Percentiles rank a stretch among this genome's conserved stretches.
Conservation (phyloP, 1,140 invertebrate species). For the Wasmannia auropunctata region DNA sequence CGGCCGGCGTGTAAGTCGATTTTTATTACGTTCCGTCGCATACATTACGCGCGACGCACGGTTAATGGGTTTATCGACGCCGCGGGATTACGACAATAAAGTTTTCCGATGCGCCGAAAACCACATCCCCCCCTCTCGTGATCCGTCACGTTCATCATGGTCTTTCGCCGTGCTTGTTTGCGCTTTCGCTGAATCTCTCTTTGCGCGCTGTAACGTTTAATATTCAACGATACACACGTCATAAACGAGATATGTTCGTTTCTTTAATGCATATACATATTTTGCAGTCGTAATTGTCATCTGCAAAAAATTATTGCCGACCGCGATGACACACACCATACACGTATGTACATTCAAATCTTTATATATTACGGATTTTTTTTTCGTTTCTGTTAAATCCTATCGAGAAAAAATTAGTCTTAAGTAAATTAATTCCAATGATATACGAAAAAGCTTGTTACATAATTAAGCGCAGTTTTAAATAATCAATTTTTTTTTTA, state of each 20-base stretch:
- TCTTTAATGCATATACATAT: no score
- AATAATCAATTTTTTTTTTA: no score
- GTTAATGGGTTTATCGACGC: constrained; percentile 74
- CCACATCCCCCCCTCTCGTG: not conserved
- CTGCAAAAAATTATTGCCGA: not conserved
- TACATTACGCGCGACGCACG: constrained; percentile 73
- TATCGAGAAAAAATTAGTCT: not conserved
- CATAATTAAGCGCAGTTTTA: no score
- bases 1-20: constrained; percentile 81
- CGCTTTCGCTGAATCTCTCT: not conserved
- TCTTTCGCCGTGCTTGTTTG: not conserved
- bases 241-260: not conserved
- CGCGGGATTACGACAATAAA: constrained; percentile 71
- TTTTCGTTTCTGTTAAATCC: not conserved
- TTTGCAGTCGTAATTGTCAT: not conserved
- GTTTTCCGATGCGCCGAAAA: constrained; percentile 38
- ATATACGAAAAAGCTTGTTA: no score
- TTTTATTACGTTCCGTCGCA: constrained; percentile 83
- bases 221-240: not conserved
- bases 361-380: not conserved
- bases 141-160: not conserved
- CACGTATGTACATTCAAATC: no score
- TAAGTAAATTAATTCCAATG: no score
- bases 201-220: not conserved
- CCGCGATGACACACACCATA: no score